Percentiles rank a stretch among this genome's conserved stretches.
phyloP scores from a whole-genome alignment of 2,113 vertebrate genomes.

The Pristiophorus japonicus region DNA sequence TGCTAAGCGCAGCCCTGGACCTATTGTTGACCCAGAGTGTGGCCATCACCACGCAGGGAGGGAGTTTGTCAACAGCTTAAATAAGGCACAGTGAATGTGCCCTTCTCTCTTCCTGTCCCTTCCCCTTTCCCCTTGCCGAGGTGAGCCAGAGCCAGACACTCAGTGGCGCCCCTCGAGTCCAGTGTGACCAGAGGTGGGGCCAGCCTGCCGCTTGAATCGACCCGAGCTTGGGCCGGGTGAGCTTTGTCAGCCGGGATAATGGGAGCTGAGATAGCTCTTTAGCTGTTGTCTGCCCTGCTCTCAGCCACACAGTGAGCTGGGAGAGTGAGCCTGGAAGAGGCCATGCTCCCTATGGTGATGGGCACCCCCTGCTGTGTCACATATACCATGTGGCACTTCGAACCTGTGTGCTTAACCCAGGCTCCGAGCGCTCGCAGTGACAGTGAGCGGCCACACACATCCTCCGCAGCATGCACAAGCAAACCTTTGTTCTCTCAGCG shows the following conservation, averaged over 20 bases:
- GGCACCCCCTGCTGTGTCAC: not conserved
- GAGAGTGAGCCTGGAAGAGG: too few species aligned
- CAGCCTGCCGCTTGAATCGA: not conserved
- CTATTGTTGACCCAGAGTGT: not conserved
- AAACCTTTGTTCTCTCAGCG: not conserved
- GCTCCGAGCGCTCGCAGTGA: not conserved
- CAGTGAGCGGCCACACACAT: not conserved
- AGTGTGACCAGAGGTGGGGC: not conserved
- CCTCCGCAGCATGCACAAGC: not conserved
- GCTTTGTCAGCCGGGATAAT: not conserved
- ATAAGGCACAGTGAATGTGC: constrained; percentile 24
- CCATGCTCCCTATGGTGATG: not conserved
- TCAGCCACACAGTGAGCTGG: not conserved
- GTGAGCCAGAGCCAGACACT: too few species aligned
- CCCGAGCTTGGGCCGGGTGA: not conserved
- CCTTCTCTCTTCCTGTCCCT: not conserved
- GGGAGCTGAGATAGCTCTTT: not conserved
- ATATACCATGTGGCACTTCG: too few species aligned
- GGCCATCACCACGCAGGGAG: not conserved
- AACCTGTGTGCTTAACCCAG: not conserved
- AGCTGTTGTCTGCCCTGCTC: not conserved
- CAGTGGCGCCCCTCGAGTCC: not conserved
- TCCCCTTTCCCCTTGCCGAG: not conserved
- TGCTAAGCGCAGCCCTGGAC: not conserved
- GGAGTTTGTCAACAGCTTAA: not conserved